phyloP scores from a whole-genome alignment of 2,797 vertebrate genomes.

The Falco rusticolus region DNA sequence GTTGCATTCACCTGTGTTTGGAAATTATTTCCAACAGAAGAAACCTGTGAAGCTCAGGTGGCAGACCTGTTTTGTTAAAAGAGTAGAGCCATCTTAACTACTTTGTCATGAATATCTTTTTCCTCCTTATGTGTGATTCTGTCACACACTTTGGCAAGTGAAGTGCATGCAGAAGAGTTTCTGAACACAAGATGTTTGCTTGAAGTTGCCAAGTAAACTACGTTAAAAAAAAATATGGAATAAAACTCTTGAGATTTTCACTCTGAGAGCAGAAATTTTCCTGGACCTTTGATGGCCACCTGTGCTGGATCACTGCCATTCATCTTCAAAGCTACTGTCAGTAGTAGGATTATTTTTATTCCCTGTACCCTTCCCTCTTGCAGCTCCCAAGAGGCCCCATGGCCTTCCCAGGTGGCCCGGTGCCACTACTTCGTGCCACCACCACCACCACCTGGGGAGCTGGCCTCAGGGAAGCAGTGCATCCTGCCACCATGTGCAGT shows the following conservation, averaged over 20 bases:
- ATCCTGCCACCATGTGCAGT: rapidly evolving
- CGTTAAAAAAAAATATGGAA: not conserved
- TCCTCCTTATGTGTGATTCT: not conserved
- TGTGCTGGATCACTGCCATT: not conserved
- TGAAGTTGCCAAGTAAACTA: not conserved
- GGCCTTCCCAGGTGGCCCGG: not conserved
- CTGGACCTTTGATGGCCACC: not conserved
- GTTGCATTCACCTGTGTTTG: not conserved
- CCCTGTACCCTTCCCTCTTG: not conserved
- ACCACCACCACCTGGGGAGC: not conserved
- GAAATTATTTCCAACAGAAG: not conserved
- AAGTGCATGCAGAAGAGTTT: not conserved
- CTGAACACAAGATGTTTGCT: not conserved
- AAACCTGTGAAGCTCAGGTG: not conserved
- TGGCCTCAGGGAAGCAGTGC: not conserved
- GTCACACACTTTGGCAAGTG: not conserved
- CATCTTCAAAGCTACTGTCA: not conserved
- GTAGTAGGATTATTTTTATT: not conserved
- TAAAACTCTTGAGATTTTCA: not conserved
- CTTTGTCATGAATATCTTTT: not conserved
- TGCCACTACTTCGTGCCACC: not conserved
- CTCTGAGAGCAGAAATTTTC: slow-evolving; percentile 3
- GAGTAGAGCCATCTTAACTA: not conserved
- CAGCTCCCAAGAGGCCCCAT: not conserved
- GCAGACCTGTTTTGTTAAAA: not conserved